A percentile compares a stretch with the other conserved stretches of the same genome.
phyloP scores from a whole-genome alignment of 37 sponge, comb jelly and placozoan species.

The Axinella damicornis region DNA sequence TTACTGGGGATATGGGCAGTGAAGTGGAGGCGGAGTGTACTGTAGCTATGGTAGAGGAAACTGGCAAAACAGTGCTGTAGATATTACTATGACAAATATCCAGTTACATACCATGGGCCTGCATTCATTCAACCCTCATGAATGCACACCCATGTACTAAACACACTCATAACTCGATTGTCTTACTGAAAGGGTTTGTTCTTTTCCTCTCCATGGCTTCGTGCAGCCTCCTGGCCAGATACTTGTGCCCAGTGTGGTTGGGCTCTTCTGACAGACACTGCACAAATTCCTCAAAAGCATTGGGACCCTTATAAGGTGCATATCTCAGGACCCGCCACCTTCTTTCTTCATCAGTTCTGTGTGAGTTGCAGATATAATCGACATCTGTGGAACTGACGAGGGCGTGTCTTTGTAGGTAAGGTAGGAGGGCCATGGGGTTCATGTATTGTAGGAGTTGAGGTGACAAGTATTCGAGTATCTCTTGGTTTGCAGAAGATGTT shows the following conservation, averaged over 20 bases:
- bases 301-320: neutral
- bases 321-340: neutral
- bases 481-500: conserved; percentile 11
- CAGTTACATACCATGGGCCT: too few species aligned
- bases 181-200: conserved; percentile 39
- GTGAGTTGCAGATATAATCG: conserved; percentile 28
- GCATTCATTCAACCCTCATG: too few species aligned
- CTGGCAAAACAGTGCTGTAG: too few species aligned
- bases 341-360: conserved; percentile 16
- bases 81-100: too few species aligned
- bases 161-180: too few species aligned
- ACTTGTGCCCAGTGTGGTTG: conserved; percentile 5
- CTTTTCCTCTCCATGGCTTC: conserved; percentile 44
- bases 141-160: too few species aligned
- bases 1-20: too few species aligned
- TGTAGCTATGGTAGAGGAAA: too few species aligned
- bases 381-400: conserved; percentile 23
- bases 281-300: conserved; percentile 33
- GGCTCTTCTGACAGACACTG: conserved; percentile 26
- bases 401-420: neutral
- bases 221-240: conserved; percentile 31
- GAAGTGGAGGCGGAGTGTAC: too few species aligned
- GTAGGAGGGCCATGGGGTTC: conserved; percentile 15
- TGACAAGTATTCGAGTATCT: conserved; percentile 21
- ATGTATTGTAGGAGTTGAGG: conserved; percentile 5